Base-by-base conservation (phyloP, 2,113 vertebrate species). In the Jacana jacana region DNA sequence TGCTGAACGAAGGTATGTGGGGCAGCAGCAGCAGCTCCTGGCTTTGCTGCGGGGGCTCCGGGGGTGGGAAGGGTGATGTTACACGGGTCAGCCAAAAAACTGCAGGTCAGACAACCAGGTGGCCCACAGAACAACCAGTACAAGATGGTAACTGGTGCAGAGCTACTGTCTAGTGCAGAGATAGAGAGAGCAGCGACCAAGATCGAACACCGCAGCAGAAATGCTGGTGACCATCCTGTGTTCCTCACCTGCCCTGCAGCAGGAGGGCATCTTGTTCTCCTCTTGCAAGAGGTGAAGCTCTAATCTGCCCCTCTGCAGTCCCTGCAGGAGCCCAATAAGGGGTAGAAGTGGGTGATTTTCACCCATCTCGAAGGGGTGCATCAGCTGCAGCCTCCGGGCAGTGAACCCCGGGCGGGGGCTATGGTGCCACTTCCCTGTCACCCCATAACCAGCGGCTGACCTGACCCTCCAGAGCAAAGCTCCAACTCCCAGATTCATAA, bases 1-100 rank as follows among this genome's bases (percentile, higher is more conserved):
- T 98, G 54, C 76, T 98, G 19, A 99, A 99, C 3, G 99, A 99
- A 98, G 99, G 99, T 99, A 98, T 91, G 98, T 85, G 48, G 48
- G 48, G 75, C 39, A 30, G 48, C 81, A 69, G 60, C 44, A 13
- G 12, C 24, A 24, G 78, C 39, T 7, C 10, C 58, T 8, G 33
- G 42, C 63, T 39, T 22, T 40, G 48, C 71, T 3, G 2, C 1
- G 8, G 92, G 49, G 20, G n/a, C n/a, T 2, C 18, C 0, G 19
- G 17, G 22, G 12, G 24, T 55, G 46, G n/a, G n/a, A n/a, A n/a
- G 9, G 20, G 69, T 1, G 28, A 30, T 3, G 51, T 14, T 4
- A 35, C 3, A 0, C 0, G 10, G 1, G 5, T 10, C 28, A 24
- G 30, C 66, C 39, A 9, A 22, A 37, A 83, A 14, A 10, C 5